These are phyloP conservation scores for Hydrolagus colliei DNA, from an alignment of 2,797 vertebrate genomes.

Conservation along the genomic window DNA sequence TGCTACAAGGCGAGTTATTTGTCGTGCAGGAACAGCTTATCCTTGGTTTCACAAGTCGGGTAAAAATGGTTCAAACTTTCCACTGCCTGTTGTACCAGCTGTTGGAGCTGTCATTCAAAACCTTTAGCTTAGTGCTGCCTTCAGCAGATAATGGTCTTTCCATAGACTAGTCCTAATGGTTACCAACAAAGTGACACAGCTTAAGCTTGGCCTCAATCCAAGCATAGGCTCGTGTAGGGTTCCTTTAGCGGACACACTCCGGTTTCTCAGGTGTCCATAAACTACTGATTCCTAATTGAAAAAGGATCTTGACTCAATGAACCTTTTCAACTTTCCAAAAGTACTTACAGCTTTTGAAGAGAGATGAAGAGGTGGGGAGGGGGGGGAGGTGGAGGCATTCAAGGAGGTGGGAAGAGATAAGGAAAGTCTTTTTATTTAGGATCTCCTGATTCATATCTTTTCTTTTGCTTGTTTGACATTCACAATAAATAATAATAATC, in stretches of 20 bases:
- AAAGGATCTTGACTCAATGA: background rate
- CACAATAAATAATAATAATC: too few relatives aligned
- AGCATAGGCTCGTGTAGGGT: background rate
- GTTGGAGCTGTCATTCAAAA: slow-evolving; percentile 46
- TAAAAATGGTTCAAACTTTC: slow-evolving; percentile 52
- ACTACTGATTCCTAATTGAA: background rate
- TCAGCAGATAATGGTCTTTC: slow-evolving; percentile 22
- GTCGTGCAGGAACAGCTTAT: too few relatives aligned
- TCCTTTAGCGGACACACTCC: background rate
- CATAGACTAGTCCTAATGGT: background rate
- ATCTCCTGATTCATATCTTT: too few relatives aligned
- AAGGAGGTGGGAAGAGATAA: too few relatives aligned
- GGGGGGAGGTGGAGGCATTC: too few relatives aligned
- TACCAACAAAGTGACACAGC: background rate
- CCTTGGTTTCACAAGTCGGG: slow-evolving; percentile 34
- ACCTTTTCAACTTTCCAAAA: background rate
- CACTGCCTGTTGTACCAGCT: slow-evolving; percentile 47
- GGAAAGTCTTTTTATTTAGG: too few relatives aligned
- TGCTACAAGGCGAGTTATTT: background rate
- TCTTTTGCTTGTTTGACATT: too few relatives aligned
- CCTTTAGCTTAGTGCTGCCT: slow-evolving; percentile 43
- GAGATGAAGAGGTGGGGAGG: too few relatives aligned
- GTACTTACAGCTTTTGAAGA: too few relatives aligned
- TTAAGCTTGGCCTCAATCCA: background rate
- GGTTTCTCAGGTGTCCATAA: background rate